Evolutionary conservation across 2,113 vertebrate genomes (phyloP).

Genomic region (Psettodes erumei): DNA sequence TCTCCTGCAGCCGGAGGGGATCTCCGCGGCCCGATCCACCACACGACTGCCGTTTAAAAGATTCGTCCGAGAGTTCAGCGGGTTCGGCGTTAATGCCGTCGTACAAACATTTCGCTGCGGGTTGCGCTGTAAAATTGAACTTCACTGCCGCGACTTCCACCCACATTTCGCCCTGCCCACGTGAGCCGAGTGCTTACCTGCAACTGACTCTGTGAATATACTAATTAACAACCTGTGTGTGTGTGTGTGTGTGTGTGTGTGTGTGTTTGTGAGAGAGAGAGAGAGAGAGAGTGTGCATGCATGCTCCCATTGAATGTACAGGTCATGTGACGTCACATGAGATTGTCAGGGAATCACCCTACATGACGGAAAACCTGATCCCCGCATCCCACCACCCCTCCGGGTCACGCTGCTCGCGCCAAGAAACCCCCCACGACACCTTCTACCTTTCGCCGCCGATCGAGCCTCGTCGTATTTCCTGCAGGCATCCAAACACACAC

Average conservation of each 20-base stretch:
- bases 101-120: too few species aligned
- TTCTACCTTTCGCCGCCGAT: constrained; percentile 10
- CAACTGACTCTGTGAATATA: not conserved
- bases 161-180: too few species aligned
- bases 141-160: too few species aligned
- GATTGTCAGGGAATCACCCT: constrained; percentile 34
- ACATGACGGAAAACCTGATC: constrained; percentile 41
- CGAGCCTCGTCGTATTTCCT: constrained; percentile 39
- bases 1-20: not conserved
- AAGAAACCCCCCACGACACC: constrained; percentile 33
- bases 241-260: not conserved
- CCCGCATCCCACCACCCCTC: not conserved
- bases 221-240: not conserved
- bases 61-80: not conserved
- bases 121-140: not conserved
- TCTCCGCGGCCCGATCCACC: too few species aligned
- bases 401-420: constrained; percentile 2
- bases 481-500: constrained; percentile 1
- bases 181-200: not conserved
- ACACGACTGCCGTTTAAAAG: not conserved
- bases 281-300: too few species aligned
- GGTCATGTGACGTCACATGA: constrained; percentile 33
- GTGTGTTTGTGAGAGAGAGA: not conserved
- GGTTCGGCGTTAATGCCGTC: too few species aligned
- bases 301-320: too few species aligned